These are phyloP conservation scores for Gasterosteus nipponicus DNA, from an alignment of 2,113 vertebrate genomes.

Conservation along the genomic window DNA sequence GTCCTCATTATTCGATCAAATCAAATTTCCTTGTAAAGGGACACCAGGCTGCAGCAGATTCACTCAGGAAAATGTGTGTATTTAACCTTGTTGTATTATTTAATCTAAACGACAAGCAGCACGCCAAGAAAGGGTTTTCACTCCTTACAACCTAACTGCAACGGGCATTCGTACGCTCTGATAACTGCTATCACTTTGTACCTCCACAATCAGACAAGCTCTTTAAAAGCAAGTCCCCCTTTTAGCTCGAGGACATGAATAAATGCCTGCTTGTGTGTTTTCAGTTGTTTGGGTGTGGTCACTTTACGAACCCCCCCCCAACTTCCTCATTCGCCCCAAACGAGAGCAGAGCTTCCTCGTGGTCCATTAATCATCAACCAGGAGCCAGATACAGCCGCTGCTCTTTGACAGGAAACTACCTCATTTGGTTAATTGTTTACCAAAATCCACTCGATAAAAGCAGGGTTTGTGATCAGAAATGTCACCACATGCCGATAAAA, in stretches of 20 bases:
- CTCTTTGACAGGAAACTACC: constrained; percentile 15
- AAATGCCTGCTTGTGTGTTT: constrained; percentile 20
- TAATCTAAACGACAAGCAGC: neutral
- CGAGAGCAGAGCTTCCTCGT: constrained; percentile 29
- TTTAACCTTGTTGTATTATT: neutral
- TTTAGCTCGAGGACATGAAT: neutral
- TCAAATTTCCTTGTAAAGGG: neutral
- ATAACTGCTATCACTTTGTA: neutral
- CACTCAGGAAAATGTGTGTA: neutral
- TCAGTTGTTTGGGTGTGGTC: constrained; percentile 55
- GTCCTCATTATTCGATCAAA: neutral
- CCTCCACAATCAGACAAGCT: neutral
- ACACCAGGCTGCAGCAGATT: no score
- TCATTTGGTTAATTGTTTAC: neutral
- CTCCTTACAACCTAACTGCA: no score
- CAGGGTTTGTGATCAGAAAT: neutral
- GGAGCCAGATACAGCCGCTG: neutral
- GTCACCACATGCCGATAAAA: neutral
- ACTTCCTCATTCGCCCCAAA: constrained; percentile 53
- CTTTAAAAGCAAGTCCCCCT: neutral
- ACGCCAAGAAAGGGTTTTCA: neutral
- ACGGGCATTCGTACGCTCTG: no score
- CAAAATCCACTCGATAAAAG: neutral
- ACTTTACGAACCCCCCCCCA: constrained; percentile 35
- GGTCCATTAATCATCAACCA: constrained; percentile 67